These are phyloP conservation scores for Botrylloides violaceus DNA, from an alignment of 23 tunicate genomes.

Conservation along the genomic window DNA sequence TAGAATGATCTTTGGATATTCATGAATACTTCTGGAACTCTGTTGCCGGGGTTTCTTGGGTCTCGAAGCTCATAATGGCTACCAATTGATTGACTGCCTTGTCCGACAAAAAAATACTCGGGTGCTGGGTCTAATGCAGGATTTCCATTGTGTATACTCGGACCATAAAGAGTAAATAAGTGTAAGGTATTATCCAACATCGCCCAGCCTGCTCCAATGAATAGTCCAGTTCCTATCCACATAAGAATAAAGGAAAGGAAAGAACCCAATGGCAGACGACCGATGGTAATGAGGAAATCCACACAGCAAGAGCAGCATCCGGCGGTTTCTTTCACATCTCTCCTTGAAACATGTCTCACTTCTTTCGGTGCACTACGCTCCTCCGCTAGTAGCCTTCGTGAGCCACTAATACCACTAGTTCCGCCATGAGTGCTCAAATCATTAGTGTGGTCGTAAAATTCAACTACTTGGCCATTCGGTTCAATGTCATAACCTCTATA, in stretches of 20 bases:
- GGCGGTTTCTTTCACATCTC: conserved; percentile 4
- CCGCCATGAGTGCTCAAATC: conserved; percentile 33
- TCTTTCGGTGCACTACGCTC: conserved; percentile 1
- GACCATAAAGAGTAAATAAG: conserved; percentile 47
- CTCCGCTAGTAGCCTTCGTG: not conserved
- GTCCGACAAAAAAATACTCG: conserved; percentile 32
- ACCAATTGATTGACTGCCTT: conserved; percentile 2
- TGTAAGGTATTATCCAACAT: conserved; percentile 47
- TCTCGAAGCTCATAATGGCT: conserved; percentile 24
- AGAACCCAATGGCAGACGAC: conserved; percentile 69
- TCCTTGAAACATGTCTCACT: not conserved
- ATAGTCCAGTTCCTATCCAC: conserved; percentile 71
- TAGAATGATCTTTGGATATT: conserved; percentile 61
- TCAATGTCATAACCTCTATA: conserved; percentile 87
- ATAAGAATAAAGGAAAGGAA: conserved; percentile 35
- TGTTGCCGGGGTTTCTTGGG: conserved; percentile 54
- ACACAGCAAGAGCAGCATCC: conserved; percentile 93
- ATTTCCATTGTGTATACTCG: conserved; percentile 46
- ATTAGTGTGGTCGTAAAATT: conserved; percentile 77
- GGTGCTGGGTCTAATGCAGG: conserved; percentile 77
- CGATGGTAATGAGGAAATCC: conserved; percentile 48
- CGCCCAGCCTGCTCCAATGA: conserved; percentile 70
- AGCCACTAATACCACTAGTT: conserved; percentile 12
- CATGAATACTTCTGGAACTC: conserved; percentile 82
- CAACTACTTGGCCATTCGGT: conserved; percentile 67